Evolutionary conservation across 92 coral and sea anemone species (phyloP).

Genomic region (Chrysogorgia sp.): DNA sequence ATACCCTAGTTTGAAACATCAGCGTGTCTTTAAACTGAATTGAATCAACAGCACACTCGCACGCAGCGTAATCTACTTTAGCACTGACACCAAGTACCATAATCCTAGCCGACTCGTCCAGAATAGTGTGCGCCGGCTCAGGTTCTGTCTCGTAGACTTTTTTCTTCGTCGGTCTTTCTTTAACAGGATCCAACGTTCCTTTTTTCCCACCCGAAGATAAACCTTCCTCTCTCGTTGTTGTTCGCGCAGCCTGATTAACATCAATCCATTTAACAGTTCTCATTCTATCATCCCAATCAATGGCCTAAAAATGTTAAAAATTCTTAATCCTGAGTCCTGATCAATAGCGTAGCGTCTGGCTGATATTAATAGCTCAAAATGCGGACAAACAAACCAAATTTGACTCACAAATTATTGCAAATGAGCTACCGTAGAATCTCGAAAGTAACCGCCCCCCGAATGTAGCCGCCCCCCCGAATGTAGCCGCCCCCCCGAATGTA

Average conservation of each 20-base stretch:
- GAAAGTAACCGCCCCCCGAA: too few relatives aligned
- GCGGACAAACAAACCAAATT: too few relatives aligned
- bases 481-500: too few relatives aligned
- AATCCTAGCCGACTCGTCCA: constrained; percentile 82
- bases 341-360: too few relatives aligned
- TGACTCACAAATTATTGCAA: too few relatives aligned
- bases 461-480: too few relatives aligned
- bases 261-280: constrained; percentile 97
- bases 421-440: too few relatives aligned
- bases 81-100: constrained; percentile 78
- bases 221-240: constrained; percentile 64
- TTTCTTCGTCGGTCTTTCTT: constrained; percentile 79
- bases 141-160: constrained; percentile 88
- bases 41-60: constrained; percentile 70
- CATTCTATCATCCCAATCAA: constrained; percentile 99
- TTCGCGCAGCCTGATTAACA: constrained; percentile 52
- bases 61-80: constrained; percentile 81
- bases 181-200: constrained; percentile 33
- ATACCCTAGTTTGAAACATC: constrained; percentile 94
- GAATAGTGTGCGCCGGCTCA: constrained; percentile 85
- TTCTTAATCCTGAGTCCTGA: not conserved
- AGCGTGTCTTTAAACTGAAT: constrained; percentile 93
- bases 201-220: constrained; percentile 60
- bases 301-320: constrained; percentile 61
- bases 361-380: too few relatives aligned